A percentile compares a stretch with the other conserved stretches of the same genome.
Conservation (phyloP, 2,113 vertebrate species). For the Sigmodon hispidus region DNA sequence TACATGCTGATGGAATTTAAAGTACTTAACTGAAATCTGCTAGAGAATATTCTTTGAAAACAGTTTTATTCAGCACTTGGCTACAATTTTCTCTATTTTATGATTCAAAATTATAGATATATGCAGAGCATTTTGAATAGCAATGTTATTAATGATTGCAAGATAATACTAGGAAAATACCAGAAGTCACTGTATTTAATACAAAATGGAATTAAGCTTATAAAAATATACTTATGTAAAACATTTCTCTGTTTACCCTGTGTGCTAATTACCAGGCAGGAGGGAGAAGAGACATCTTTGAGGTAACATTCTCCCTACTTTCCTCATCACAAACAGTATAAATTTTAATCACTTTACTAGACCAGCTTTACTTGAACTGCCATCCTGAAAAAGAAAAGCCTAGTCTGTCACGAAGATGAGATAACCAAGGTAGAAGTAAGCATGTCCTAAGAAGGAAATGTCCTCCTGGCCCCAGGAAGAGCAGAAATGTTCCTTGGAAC, state of each 20-base stretch:
- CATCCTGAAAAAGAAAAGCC: constrained; percentile 17
- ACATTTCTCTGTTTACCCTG: background rate
- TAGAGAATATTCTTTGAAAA: constrained; percentile 71
- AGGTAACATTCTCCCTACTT: background rate
- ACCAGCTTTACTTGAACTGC: constrained; percentile 27
- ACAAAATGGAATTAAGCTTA: background rate
- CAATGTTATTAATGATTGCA: constrained; percentile 19
- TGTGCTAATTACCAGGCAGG: constrained; percentile 7
- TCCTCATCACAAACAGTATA: constrained; percentile 36
- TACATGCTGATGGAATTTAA: constrained; percentile 74
- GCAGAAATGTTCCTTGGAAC: background rate
- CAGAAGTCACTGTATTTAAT: background rate
- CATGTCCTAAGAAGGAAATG: background rate
- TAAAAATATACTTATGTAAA: background rate
- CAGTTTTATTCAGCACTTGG: constrained; percentile 62
- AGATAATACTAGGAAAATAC: background rate
- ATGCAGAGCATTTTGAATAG: constrained; percentile 60
- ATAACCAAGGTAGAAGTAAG: background rate
- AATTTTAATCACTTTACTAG: constrained; percentile 23
- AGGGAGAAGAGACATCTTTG: background rate
- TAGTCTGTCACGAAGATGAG: background rate
- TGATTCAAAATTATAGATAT: constrained; percentile 71
- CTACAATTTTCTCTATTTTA: constrained; percentile 52
- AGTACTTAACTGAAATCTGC: constrained; percentile 69
- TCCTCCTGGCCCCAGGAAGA: background rate